phyloP scores from a whole-genome alignment of 2,888 invertebrate species.

The Pyrrhosoma nymphula region DNA sequence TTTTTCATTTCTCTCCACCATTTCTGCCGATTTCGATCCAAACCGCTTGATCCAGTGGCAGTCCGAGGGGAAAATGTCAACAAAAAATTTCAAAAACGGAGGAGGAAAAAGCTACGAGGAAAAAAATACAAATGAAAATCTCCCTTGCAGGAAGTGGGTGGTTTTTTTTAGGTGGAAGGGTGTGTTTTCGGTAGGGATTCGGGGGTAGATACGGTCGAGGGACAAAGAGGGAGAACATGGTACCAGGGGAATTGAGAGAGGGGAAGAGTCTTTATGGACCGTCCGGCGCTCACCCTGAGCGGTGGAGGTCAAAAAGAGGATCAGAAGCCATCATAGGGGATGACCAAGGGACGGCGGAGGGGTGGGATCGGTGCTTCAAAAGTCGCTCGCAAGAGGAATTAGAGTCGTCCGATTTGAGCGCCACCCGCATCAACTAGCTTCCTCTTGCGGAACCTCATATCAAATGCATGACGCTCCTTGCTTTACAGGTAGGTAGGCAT shows the following conservation, averaged over 20 bases:
- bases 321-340: constrained; percentile 51
- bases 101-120: not conserved
- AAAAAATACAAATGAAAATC: constrained; percentile 21
- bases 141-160: constrained; percentile 53
- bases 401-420: constrained; percentile 33
- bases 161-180: not conserved
- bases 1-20: constrained; percentile 43
- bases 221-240: constrained; percentile 5
- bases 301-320: constrained; percentile 64
- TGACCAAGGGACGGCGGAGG: constrained; percentile 48
- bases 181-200: not conserved
- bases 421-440: constrained; percentile 46
- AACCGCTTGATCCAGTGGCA: constrained; percentile 54
- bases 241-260: not conserved
- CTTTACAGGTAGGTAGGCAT: constrained; percentile 50
- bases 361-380: constrained; percentile 33
- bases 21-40: constrained; percentile 54
- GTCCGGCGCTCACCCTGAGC: constrained; percentile 23
- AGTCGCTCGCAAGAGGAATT: constrained; percentile 45
- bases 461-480: constrained; percentile 65
- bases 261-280: constrained; percentile 44
- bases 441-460: constrained; percentile 62
- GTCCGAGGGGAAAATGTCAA: constrained; percentile 55
- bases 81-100: constrained; percentile 59
- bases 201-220: not conserved